Conservation (phyloP, 2,113 vertebrate species). For the Hemiscyllium ocellatum region DNA sequence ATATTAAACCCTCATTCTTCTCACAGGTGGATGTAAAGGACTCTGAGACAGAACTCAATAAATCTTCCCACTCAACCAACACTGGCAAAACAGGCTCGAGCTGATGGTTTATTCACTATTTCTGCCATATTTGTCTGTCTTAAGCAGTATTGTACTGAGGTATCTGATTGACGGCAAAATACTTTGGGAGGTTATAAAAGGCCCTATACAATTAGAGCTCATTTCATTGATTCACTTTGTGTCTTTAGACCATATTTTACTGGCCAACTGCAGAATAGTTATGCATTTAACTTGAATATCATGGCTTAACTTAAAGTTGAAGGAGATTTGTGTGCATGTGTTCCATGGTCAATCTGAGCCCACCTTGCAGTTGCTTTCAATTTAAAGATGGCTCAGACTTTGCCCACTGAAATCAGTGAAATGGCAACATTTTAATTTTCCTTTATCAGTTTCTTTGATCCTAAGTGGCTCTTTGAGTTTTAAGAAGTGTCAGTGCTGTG, state of each 20-base stretch:
- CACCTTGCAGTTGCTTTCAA: not conserved
- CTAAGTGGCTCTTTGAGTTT: not conserved
- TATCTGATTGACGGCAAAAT: not conserved
- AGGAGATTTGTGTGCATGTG: not conserved
- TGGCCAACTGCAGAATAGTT: not conserved
- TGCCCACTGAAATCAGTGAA: not conserved
- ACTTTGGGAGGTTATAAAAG: not conserved
- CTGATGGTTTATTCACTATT: not conserved
- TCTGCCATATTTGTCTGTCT: not conserved
- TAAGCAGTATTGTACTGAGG: not conserved
- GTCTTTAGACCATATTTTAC: not conserved
- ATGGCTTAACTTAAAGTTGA: not conserved
- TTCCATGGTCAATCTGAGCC: not conserved
- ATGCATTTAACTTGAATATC: not conserved
- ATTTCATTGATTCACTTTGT: not conserved
- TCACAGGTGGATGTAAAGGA: not conserved
- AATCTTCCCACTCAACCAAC: not conserved
- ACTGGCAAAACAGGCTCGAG: no score
- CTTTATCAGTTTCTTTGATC: not conserved
- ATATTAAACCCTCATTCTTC: not conserved
- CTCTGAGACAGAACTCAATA: not conserved
- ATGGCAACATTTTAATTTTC: not conserved
- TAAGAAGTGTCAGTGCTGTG: not conserved
- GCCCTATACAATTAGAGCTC: not conserved
- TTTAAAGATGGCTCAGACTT: not conserved